A percentile compares a stretch with the other conserved stretches of the same genome.
Conservation (phyloP, 1,140 invertebrate genomes). For the Eupeodes corollae region DNA sequence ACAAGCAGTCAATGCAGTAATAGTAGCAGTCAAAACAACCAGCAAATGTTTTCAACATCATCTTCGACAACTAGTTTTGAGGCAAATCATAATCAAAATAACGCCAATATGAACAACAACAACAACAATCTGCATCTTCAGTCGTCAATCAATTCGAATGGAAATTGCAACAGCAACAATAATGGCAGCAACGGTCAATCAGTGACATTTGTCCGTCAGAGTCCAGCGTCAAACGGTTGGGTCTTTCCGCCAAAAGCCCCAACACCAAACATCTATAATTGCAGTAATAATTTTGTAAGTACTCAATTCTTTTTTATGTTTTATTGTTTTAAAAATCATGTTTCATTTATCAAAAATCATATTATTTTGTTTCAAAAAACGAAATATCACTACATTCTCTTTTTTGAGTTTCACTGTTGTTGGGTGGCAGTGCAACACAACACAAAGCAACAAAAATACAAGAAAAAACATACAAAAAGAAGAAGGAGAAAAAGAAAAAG, state of each 20-base stretch:
- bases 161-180: neutral
- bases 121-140: conserved; percentile 9
- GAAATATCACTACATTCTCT: no score
- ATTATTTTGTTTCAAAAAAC: no score
- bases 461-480: no score
- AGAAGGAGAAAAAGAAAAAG: no score
- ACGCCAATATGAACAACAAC: conserved; percentile 16
- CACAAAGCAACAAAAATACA: no score
- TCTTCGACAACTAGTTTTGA: neutral
- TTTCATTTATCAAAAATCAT: neutral
- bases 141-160: no score
- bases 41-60: conserved; percentile 17
- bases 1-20: neutral
- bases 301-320: neutral
- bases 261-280: conserved; percentile 57
- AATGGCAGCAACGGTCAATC: conserved; percentile 4
- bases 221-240: conserved; percentile 46
- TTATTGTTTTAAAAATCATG: neutral
- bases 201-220: conserved; percentile 12
- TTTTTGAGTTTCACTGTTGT: no score
- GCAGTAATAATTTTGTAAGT: conserved; percentile 66
- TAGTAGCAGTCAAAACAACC: conserved; percentile 13
- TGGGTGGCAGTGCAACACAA: no score
- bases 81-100: no score
- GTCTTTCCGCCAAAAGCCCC: conserved; percentile 64